Evolutionary conservation across 2,113 vertebrate genomes (phyloP).

Genomic region (Malurus cyaneus): DNA sequence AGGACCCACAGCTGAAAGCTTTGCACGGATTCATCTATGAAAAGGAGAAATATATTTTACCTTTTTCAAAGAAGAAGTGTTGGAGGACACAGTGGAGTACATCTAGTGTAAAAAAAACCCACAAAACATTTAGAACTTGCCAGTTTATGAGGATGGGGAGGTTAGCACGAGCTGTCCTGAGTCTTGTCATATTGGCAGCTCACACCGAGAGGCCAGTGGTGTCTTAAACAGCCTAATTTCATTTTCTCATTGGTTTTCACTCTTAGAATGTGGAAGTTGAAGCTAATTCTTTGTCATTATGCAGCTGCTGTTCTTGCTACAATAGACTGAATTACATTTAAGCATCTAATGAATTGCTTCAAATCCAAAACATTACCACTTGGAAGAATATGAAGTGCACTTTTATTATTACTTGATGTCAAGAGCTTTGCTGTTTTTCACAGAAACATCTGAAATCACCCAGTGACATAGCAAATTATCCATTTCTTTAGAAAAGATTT

Average conservation of each 20-base stretch:
- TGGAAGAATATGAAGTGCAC: background rate
- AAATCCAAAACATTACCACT: background rate
- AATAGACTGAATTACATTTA: background rate
- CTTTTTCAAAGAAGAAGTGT: background rate
- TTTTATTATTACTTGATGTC: background rate
- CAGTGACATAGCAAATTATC: background rate
- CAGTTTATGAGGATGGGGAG: background rate
- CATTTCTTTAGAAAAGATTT: background rate
- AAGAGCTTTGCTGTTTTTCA: background rate
- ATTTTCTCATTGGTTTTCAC: background rate
- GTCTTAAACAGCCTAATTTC: background rate
- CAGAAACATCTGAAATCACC: background rate
- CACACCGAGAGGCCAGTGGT: background rate
- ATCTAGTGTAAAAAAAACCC: background rate
- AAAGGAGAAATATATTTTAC: background rate
- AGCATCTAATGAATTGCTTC: background rate
- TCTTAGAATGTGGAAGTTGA: background rate
- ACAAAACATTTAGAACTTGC: background rate
- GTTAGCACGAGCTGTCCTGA: background rate
- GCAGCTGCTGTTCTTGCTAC: background rate
- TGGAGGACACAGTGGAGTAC: background rate
- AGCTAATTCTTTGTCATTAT: background rate
- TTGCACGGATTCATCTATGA: background rate
- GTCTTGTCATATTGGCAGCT: background rate
- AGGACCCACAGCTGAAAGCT: background rate